A percentile compares a stretch with the other conserved stretches of the same genome.
Evolutionary conservation across 2,113 vertebrate species (phyloP).

Genomic region (Scopus umbretta): DNA sequence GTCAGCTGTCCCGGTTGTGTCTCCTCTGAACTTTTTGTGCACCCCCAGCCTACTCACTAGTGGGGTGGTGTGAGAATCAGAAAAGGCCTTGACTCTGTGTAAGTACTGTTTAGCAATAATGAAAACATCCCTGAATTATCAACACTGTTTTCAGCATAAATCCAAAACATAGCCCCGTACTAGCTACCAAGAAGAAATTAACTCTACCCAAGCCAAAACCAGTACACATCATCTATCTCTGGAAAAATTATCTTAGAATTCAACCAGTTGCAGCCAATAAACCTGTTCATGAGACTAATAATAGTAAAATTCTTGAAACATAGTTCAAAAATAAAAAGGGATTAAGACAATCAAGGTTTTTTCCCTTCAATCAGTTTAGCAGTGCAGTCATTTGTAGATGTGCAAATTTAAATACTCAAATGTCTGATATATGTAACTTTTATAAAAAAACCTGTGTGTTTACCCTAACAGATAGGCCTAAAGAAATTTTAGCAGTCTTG

Average conservation of each 20-base stretch:
- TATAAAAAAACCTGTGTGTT: not conserved
- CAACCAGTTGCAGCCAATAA: not conserved
- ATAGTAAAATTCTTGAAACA: not conserved
- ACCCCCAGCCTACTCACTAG: no score
- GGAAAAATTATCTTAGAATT: not conserved
- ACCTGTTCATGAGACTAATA: not conserved
- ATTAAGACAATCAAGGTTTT: not conserved
- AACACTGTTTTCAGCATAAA: no score
- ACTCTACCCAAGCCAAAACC: no score
- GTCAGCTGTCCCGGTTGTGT: no score
- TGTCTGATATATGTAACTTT: not conserved
- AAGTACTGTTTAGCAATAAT: no score
- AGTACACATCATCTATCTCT: not conserved
- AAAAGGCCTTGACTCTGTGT: no score
- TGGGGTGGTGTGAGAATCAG: no score
- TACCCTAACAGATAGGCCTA: not conserved
- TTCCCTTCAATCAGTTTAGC: not conserved
- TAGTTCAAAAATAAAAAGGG: not conserved
- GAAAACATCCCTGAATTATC: no score
- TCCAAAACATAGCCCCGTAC: no score
- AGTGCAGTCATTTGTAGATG: not conserved
- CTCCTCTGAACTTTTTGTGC: no score
- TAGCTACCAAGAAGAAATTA: no score
- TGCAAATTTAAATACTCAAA: not conserved
- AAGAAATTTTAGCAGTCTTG: not conserved